Evolutionary conservation across 2,888 invertebrate genomes (phyloP).

Genomic region (Agapostemon virescens): DNA sequence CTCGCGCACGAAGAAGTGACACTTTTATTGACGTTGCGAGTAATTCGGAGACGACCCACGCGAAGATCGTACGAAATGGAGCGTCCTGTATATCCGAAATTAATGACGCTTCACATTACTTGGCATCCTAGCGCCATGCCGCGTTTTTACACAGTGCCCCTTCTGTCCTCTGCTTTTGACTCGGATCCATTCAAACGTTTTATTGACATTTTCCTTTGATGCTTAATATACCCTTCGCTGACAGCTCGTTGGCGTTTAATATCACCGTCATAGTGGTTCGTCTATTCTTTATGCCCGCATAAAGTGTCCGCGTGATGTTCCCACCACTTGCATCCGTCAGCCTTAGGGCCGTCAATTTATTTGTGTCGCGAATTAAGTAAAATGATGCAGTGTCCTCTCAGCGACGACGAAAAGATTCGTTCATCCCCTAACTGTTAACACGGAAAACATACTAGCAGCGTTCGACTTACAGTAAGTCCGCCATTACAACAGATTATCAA

Average conservation of each 20-base stretch:
- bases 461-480: not conserved
- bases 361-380: not conserved
- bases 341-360: conserved; percentile 5
- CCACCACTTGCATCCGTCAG: not conserved
- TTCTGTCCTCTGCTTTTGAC: not conserved
- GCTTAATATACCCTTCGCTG: conserved; percentile 18
- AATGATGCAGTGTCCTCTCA: not conserved
- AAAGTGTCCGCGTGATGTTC: conserved; percentile 4
- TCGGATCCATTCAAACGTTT: conserved; percentile 12
- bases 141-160: not conserved
- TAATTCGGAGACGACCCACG: not conserved
- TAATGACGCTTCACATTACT: conserved; percentile 7
- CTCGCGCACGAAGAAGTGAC: not conserved
- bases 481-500: too few species aligned
- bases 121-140: not conserved
- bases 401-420: not conserved
- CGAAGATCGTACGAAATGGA: not conserved
- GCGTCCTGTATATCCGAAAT: conserved; percentile 10
- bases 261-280: not conserved
- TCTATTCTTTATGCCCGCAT: not conserved
- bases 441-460: too few species aligned
- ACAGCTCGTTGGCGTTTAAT: conserved; percentile 24
- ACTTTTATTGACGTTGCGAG: conserved; percentile 1
- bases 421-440: not conserved
- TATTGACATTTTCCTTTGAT: not conserved